Percentiles rank a stretch among this genome's conserved stretches.
Evolutionary conservation across 1,140 invertebrate species (phyloP).

Genomic region (Ostrea denselamellosa): DNA sequence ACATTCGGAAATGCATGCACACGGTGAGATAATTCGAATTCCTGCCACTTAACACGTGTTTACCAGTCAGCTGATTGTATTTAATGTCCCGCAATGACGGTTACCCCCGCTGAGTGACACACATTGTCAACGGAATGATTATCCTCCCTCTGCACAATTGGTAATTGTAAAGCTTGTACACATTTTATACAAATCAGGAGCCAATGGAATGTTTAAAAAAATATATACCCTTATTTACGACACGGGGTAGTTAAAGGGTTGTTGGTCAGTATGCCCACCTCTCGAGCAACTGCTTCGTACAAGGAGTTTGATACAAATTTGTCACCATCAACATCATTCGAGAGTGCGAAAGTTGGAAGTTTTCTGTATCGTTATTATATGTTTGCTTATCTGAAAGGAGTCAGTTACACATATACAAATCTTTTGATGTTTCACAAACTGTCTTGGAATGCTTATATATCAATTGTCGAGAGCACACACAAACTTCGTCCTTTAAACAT

Average conservation of each 20-base stretch:
- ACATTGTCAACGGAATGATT: background rate
- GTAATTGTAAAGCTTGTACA: background rate
- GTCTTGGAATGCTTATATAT: constrained; percentile 28
- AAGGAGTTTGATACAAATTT: no score
- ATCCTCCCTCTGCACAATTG: background rate
- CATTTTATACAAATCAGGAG: background rate
- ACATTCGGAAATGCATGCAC: background rate
- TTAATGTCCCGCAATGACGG: background rate
- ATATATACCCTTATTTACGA: no score
- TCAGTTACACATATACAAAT: background rate
- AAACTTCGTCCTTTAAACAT: background rate
- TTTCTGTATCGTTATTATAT: background rate
- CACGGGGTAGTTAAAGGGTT: no score
- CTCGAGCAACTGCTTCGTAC: no score
- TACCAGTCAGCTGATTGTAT: background rate
- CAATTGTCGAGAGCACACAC: background rate
- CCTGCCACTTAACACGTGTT: constrained; percentile 24
- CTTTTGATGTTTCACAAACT: constrained; percentile 28
- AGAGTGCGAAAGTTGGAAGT: background rate
- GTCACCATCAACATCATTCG: background rate
- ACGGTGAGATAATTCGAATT: background rate
- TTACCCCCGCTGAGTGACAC: background rate
- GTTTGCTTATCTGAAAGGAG: constrained; percentile 1
- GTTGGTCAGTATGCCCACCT: no score
- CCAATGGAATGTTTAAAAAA: background rate